These are phyloP conservation scores for Zaprionus capensis DNA, from an alignment of 1,140 invertebrate species.

Conservation along the genomic window DNA sequence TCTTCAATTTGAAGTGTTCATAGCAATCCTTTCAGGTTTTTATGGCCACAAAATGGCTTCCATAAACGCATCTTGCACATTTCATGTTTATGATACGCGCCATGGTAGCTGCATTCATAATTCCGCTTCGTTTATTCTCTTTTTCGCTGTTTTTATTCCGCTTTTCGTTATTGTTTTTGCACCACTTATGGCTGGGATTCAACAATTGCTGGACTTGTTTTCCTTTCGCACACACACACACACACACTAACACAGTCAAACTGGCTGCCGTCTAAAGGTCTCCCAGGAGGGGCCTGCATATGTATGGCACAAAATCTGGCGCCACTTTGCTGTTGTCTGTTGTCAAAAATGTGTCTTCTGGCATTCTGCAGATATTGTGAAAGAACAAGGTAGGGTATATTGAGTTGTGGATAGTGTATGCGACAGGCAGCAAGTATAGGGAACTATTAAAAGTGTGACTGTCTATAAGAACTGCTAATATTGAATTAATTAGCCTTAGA, in stretches of 20 bases:
- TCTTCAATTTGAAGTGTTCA: neutral
- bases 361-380: neutral
- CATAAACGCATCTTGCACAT: neutral
- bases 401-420: neutral
- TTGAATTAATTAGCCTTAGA: too few species aligned
- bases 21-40: neutral
- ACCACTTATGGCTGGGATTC: conserved; percentile 12
- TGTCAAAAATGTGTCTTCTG: conserved; percentile 58
- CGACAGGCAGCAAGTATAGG: neutral
- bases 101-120: neutral
- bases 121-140: neutral
- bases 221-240: neutral
- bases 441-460: neutral
- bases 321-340: conserved; percentile 68
- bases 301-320: conserved; percentile 51
- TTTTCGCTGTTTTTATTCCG: neutral
- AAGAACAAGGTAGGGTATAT: neutral
- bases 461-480: too few species aligned
- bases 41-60: neutral
- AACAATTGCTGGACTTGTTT: conserved; percentile 26
- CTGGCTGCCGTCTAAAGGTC: neutral
- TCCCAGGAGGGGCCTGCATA: neutral
- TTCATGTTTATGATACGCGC: neutral
- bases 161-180: conserved; percentile 3
- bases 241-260: neutral